Percentiles rank a stretch among this genome's conserved stretches.
phyloP scores from a whole-genome alignment of 2,113 vertebrate species.

The Casuarius casuarius region DNA sequence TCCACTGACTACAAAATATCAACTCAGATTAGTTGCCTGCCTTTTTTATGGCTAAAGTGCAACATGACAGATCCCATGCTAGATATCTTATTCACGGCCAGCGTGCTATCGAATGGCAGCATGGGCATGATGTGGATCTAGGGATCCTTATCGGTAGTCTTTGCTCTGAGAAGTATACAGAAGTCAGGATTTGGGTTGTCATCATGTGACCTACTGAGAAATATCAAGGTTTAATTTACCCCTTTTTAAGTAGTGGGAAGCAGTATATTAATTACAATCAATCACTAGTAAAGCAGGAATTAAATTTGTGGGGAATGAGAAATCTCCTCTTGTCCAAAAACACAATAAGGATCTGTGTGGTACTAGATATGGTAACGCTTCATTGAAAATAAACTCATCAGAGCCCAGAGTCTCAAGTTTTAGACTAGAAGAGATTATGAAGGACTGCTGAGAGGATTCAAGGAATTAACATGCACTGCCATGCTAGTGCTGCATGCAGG shows the following conservation, averaged over 20 bases:
- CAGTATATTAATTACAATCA: neutral
- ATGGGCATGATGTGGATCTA: neutral
- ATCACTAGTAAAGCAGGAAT: neutral
- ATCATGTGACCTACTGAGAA: neutral
- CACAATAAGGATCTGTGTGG: neutral
- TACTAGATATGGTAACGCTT: neutral
- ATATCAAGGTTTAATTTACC: neutral
- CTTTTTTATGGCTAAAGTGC: neutral
- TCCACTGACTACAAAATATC: neutral
- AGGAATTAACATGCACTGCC: neutral
- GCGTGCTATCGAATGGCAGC: neutral
- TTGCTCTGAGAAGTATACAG: neutral
- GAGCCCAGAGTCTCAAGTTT: neutral
- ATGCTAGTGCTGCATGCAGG: neutral
- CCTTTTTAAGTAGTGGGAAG: neutral
- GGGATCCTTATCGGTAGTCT: neutral
- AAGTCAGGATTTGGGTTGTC: neutral
- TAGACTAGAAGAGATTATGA: neutral
- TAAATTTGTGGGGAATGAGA: neutral
- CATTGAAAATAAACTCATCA: neutral
- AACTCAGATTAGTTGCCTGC: neutral
- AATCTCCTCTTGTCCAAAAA: neutral
- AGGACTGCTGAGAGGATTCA: neutral
- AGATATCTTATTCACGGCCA: neutral
- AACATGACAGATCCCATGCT: fast-evolving